Evolutionary conservation across 92 coral and sea anemone species (phyloP).

Genomic region (Montipora capitata): DNA sequence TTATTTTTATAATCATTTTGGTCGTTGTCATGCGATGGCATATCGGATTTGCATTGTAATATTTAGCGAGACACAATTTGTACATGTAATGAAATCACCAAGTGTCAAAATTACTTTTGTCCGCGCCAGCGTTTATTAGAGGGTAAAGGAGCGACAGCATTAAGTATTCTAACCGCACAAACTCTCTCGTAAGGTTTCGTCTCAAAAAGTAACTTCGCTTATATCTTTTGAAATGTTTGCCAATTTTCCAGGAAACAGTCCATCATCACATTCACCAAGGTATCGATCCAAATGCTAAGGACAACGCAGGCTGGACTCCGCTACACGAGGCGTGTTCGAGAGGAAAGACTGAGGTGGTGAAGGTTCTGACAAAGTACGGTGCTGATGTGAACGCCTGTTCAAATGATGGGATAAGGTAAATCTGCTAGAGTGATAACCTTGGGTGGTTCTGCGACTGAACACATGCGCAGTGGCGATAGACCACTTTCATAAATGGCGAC

Average conservation of each 20-base stretch:
- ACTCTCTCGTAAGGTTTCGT: neutral
- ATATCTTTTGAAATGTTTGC: neutral
- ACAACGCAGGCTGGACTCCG: slow-evolving; percentile 99
- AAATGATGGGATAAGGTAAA: slow-evolving; percentile 97
- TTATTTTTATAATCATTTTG: too few relatives aligned
- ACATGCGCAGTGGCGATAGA: neutral
- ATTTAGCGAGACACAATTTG: too few relatives aligned
- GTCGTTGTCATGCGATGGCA: too few relatives aligned
- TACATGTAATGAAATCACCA: too few relatives aligned
- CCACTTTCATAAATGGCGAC: too few relatives aligned
- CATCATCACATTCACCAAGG: slow-evolving; percentile 94
- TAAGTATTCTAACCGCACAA: neutral
- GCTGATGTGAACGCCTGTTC: slow-evolving; percentile 96
- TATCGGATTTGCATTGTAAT: too few relatives aligned
- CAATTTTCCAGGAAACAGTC: slow-evolving; percentile 85
- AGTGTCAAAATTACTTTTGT: too few relatives aligned
- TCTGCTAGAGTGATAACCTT: neutral
- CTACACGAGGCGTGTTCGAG: slow-evolving; percentile 99
- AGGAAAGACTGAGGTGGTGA: slow-evolving; percentile 94
- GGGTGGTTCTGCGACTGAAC: neutral
- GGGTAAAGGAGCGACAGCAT: too few relatives aligned
- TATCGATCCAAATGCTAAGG: slow-evolving; percentile 94
- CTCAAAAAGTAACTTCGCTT: neutral
- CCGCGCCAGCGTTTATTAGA: too few relatives aligned
- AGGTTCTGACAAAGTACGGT: slow-evolving; percentile 93